These are phyloP conservation scores for Camptogramma bilineatum DNA, from an alignment of 2,888 invertebrate species.

Conservation along the genomic window DNA sequence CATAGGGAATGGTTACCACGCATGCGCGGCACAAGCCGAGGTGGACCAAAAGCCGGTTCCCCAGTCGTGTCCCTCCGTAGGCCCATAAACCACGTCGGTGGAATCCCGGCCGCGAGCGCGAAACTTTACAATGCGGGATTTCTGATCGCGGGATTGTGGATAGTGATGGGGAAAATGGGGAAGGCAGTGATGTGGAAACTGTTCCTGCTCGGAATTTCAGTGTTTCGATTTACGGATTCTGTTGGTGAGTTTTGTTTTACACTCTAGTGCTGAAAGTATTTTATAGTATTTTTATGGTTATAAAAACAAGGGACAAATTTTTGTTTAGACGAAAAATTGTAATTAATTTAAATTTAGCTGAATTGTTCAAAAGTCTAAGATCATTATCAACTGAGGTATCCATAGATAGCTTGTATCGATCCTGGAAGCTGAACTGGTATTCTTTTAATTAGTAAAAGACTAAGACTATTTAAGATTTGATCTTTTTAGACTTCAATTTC, in stretches of 20 bases:
- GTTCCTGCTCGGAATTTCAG: conserved; percentile 75
- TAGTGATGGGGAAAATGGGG: conserved; percentile 48
- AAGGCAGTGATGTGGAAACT: conserved; percentile 68
- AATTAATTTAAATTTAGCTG: no score
- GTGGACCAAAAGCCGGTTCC: conserved; percentile 2
- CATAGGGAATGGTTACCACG: conserved; percentile 16
- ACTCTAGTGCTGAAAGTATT: neutral
- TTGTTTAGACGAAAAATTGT: no score
- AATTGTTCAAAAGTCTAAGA: no score
- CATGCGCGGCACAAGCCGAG: conserved; percentile 31
- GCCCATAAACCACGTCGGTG: conserved; percentile 18
- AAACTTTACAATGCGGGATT: conserved; percentile 38
- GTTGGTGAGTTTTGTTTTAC: conserved; percentile 70
- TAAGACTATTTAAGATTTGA: no score
- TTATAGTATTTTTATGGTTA: no score
- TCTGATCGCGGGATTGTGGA: conserved; percentile 28
- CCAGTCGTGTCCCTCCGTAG: conserved; percentile 33
- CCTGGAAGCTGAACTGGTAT: no score
- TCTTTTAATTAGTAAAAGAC: no score
- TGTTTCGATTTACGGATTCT: conserved; percentile 77
- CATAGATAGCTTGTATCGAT: no score
- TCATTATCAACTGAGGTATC: no score
- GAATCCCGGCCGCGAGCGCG: neutral
- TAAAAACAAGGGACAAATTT: neutral
- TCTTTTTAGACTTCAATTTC: no score